These are phyloP conservation scores for Acrocyrtus sp. DNA, from an alignment of 2,888 invertebrate genomes.

Conservation along the genomic window DNA sequence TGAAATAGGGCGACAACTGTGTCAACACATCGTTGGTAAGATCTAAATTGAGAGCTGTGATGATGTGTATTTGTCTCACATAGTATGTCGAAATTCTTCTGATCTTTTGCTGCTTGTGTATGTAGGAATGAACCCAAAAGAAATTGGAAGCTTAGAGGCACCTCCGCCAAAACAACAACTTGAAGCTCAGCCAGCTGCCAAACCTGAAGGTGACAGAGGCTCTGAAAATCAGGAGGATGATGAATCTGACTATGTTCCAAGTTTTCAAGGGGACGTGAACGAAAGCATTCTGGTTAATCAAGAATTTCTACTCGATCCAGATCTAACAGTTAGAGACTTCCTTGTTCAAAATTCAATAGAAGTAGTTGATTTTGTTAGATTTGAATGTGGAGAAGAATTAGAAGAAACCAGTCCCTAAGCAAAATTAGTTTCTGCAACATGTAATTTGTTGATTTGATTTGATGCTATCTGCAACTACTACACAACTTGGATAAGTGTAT, in stretches of 20 bases:
- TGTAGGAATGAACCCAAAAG: conserved; percentile 79
- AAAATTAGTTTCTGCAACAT: not conserved
- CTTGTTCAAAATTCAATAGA: conserved; percentile 70
- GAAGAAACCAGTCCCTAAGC: not conserved
- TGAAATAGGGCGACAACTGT: conserved; percentile 77
- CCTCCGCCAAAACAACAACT: conserved; percentile 25
- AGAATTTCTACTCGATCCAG: conserved; percentile 85
- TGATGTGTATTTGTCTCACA: no score
- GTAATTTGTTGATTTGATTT: not conserved
- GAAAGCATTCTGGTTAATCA: conserved; percentile 86
- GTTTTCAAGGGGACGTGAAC: conserved; percentile 66
- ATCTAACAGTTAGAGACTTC: conserved; percentile 78
- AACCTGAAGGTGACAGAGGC: conserved; percentile 72
- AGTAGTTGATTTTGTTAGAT: conserved; percentile 84
- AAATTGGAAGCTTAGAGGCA: conserved; percentile 71
- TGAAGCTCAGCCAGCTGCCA: conserved; percentile 45
- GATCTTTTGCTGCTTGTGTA: not conserved
- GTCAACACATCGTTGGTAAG: conserved; percentile 90
- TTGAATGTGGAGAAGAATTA: conserved; percentile 82
- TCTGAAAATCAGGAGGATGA: conserved; percentile 17
- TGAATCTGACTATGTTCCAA: conserved; percentile 19
- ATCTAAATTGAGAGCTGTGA: no score
- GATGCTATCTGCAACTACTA: no score
- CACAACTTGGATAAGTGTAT: no score
- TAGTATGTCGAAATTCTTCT: not conserved